Base-by-base conservation (phyloP, 2,113 vertebrate species). In the Triplophysa rosa region DNA sequence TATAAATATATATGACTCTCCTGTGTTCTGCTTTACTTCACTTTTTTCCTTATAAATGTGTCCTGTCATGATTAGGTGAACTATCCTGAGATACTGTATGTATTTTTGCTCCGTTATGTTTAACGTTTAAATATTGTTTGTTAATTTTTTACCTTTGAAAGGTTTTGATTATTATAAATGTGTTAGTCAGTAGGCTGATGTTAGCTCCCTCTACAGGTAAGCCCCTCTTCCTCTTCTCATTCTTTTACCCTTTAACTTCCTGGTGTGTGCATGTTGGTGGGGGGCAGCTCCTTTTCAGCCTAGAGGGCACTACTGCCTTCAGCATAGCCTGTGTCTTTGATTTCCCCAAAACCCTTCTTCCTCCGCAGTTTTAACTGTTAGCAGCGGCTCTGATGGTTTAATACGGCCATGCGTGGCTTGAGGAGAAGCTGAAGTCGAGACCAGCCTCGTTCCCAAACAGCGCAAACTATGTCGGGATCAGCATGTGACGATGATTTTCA, bases 271-370 rank as follows among this genome's bases (percentile, higher is more conserved):
- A n/a, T 58, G 78, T 80, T 73, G 69, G 68, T 17, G 42, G 85
- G 83, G 52, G 42, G 26, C 58, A 64, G 70, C 84, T 69, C 67
- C 26, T 40, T 78, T 88, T 87, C 59, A 78, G 82, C 88, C 90
- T 90, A 88, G 87, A 88, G 89, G 89, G 86, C 89, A 87, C 84
- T 87, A 82, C 82, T 82, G 78, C 82, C 76, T 83, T 85, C 54
- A 81, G 68, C 86, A 70, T 85, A 73, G 74, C 52, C n/a, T 45
- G 42, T 33, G 33, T 74, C 26, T 45, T 69, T 23, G 11, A 59
- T 70, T 66, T 72, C 65, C 26, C 37, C 21, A 76, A 83, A 67
- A 67, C 82, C 89, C 89, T 89, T 12, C 12, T 66, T 45, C 26
- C 77, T 52, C 77, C 1, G 19, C 42, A 69, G 37, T 67, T 62